A percentile compares a stretch with the other conserved stretches of the same genome.
These are phyloP conservation scores for Pygocentrus nattereri DNA, from an alignment of 2,797 vertebrate species.

Conservation along the genomic window DNA sequence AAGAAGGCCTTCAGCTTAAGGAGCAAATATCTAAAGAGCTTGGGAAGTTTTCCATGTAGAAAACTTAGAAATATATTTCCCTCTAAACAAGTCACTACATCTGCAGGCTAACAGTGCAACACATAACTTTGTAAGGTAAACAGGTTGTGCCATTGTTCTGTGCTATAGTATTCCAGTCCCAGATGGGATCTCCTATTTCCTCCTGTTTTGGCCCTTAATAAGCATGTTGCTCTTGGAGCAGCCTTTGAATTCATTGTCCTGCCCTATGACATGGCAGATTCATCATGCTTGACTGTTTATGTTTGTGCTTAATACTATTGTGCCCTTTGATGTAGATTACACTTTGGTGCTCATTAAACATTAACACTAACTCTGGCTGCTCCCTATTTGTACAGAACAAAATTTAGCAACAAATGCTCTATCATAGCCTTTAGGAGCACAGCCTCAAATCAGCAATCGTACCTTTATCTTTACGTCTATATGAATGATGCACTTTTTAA, in stretches of 20 bases:
- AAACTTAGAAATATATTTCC: slow-evolving; percentile 13
- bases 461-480: slow-evolving; percentile 43
- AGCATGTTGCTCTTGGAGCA: slow-evolving; percentile 44
- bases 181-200: slow-evolving; percentile 54
- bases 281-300: slow-evolving; percentile 37
- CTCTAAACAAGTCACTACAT: slow-evolving; percentile 14
- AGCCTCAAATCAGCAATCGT: not conserved
- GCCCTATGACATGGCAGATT: slow-evolving; percentile 28
- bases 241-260: slow-evolving; percentile 53
- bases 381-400: slow-evolving; percentile 23
- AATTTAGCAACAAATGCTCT: not conserved
- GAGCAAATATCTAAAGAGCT: slow-evolving; percentile 12
- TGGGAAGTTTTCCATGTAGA: not conserved
- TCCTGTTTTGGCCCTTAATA: slow-evolving; percentile 48
- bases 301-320: slow-evolving; percentile 35
- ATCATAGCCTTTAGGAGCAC: not conserved
- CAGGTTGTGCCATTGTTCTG: slow-evolving; percentile 57
- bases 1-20: slow-evolving; percentile 14
- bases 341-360: slow-evolving; percentile 42
- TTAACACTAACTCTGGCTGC: slow-evolving; percentile 25
- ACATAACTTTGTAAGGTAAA: slow-evolving; percentile 35
- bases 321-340: slow-evolving; percentile 15
- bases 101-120: not conserved
- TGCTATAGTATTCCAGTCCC: slow-evolving; percentile 51
- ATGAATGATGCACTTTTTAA: slow-evolving; percentile 38